Evolutionary conservation across 1,140 invertebrate genomes (phyloP), one percentile per base, ranked within the genome.

Genomic region (Chionoecetes opilio): DNA sequence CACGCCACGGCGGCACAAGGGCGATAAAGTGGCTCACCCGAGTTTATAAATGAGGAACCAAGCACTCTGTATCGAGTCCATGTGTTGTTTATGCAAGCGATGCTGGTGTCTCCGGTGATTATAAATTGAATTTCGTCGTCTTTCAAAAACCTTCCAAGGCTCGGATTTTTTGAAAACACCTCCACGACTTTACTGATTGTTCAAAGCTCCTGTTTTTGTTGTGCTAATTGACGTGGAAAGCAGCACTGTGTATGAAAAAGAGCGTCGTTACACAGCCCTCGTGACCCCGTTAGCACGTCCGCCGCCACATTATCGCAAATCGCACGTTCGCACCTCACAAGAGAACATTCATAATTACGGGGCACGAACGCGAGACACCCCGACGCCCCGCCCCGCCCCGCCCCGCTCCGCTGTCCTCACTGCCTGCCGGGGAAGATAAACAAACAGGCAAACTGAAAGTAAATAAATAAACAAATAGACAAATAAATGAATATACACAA

Each of bases 1-100:
- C 38, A 92, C 46, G 46, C 26, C 3, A n/a, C 0, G 21, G 0
- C 0, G n/a, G 17, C 92, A 41, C 89, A 94, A 92, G 92, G 95
- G 6, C 93, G 53, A 91, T 93, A 84, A 94, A 26, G 46, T 26
- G 11, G 3, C 86, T 2, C 41, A 46, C 41, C 88, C 53, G 85
- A 95, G 41, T 88, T 82, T 82, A 53, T 75, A 94, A 93, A 95
- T 95, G 92, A 91, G 95, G 95, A 93, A 84, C 92, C 92, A 91
- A 84, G 92, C 89, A 46, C 89, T 93, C 92, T 91, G 88, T 96
- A 96, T 96, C 95, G 93, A 94, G 90, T 94, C 92, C 95, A 94
- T 94, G 95, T 96, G 93, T 96, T 96, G 95, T 96, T 96, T 96
- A 96, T 94, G 95, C 95, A 96, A 96, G 95, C 84, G 95, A 96